A percentile compares a stretch with the other conserved stretches of the same genome.
These are phyloP conservation scores for Allacma fusca DNA, from an alignment of 2,888 invertebrate species.

Conservation along the genomic window DNA sequence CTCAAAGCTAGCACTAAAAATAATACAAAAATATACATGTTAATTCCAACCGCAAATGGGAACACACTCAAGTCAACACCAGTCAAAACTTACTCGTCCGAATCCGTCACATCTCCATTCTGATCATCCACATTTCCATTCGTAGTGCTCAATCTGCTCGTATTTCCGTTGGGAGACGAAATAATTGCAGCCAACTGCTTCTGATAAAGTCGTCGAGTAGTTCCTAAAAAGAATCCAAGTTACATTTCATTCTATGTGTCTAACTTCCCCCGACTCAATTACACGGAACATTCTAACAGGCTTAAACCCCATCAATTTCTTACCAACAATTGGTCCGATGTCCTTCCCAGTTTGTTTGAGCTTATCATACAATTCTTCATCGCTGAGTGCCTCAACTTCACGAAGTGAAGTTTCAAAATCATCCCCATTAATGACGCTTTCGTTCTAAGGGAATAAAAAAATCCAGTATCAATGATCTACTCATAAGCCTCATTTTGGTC, in stretches of 20 bases:
- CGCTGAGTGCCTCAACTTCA: slow-evolving; percentile 36
- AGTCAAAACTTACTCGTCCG: slow-evolving; percentile 29
- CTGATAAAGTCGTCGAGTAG: slow-evolving; percentile 33
- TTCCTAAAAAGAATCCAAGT: slow-evolving; percentile 6
- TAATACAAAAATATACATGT: slow-evolving; percentile 1
- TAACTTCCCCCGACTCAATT: too few relatives aligned
- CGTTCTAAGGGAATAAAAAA: slow-evolving; percentile 1
- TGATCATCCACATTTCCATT: slow-evolving; percentile 31
- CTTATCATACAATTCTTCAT: slow-evolving; percentile 41
- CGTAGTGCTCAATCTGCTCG: not conserved
- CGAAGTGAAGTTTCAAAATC: slow-evolving; percentile 41
- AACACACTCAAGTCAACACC: not conserved
- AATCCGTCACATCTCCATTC: slow-evolving; percentile 39
- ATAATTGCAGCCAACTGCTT: slow-evolving; percentile 39
- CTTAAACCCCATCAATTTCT: not conserved
- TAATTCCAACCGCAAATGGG: too few relatives aligned
- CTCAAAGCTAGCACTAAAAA: slow-evolving; percentile 35
- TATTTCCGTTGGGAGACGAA: slow-evolving; percentile 18
- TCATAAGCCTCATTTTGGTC: too few relatives aligned
- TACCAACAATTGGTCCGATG: slow-evolving; percentile 42
- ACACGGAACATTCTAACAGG: too few relatives aligned
- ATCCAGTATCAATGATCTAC: not conserved
- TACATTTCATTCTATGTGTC: too few relatives aligned
- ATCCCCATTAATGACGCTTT: slow-evolving; percentile 2
- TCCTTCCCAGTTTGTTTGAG: slow-evolving; percentile 29